Conservation (phyloP, 2,113 vertebrate species). For the Perca schrenkii region DNA sequence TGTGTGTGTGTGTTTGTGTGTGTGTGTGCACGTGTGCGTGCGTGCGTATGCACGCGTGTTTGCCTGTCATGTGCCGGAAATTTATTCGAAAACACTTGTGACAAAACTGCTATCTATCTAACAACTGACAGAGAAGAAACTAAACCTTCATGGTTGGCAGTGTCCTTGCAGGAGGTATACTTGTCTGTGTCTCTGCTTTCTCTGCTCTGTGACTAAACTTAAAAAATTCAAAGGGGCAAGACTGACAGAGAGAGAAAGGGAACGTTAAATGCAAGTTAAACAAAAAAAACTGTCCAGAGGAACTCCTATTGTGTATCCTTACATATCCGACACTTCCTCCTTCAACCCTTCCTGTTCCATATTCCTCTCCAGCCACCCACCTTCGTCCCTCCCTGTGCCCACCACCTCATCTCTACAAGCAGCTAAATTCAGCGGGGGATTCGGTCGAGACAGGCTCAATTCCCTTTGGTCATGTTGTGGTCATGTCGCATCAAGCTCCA, state of each 20-base stretch:
- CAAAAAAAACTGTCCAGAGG: slow-evolving; percentile 18
- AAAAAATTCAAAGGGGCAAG: not conserved
- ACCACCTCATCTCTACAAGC: slow-evolving; percentile 9
- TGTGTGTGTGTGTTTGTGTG: not conserved
- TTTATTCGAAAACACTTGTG: slow-evolving; percentile 12
- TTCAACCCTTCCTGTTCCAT: not conserved
- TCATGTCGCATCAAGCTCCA: slow-evolving; percentile 40
- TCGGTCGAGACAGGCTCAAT: slow-evolving; percentile 21
- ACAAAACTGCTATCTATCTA: slow-evolving; percentile 54
- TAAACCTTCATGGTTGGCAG: slow-evolving; percentile 33
- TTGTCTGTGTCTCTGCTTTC: slow-evolving; percentile 17
- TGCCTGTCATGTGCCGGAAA: slow-evolving; percentile 20
- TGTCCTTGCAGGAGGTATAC: slow-evolving; percentile 36
- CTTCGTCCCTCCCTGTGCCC: not conserved
- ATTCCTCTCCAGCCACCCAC: not conserved
- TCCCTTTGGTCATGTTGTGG: slow-evolving; percentile 46
- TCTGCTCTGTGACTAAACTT: slow-evolving; percentile 2
- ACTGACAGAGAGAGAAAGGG: slow-evolving; percentile 13
- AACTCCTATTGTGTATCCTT: not conserved
- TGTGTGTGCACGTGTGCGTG: slow-evolving; percentile 1
- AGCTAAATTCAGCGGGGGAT: slow-evolving; percentile 19
- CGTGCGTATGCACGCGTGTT: not conserved
- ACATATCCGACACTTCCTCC: not conserved
- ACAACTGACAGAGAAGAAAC: slow-evolving; percentile 25
- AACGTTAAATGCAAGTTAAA: slow-evolving; percentile 31